Evolutionary conservation across 2,113 vertebrate species (phyloP), one percentile per base, ranked within the genome.

Genomic region (Monarcha castaneiventris): DNA sequence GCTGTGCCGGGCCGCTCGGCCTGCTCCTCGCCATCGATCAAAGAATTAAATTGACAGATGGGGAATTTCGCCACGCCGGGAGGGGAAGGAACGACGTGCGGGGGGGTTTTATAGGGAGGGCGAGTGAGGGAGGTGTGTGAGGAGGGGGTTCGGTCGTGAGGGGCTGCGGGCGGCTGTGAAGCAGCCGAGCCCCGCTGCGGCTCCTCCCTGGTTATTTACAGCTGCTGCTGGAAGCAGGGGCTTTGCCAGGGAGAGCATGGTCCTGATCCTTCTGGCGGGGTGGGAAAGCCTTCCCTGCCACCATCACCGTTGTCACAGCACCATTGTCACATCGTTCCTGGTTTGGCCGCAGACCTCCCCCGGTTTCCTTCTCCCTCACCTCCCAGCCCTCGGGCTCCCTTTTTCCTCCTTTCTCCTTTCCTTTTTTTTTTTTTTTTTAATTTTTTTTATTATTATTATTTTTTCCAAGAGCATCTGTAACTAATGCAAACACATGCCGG

Each of bases 21-120:
- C 97, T 93, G 96, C 97, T 97, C 97, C 81, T 97, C 94, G 48
- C 94, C 97, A 98, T 98, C 97, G 94, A 98, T 98, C 98, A 98
- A 59, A 59, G 97, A 93, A 97, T 98, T 98, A 97, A 97, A 97
- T 83, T 96, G 98, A 97, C 98, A 97, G 97, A 89, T 94, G 97
- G 97, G 94, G 96, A 93, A 86, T 92, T 84, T 81, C 26, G 4
- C 29, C 21, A 30, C n/a, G 33, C 23, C 15, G 86, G 91, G 92
- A 93, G 90, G 95, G 77, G 90, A 93, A 95, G 93, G 90, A 66
- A 59, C 3, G 32, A 5, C 46, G 56, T 10, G 16, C 20, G 13
- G 5, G 55, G 3, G 30, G 20, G 5, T 18, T 21, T 16, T 8
- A 2, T 8, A 5, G 13, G 64, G 44, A 14, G 33, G 79, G n/a